Evolutionary conservation across 2,113 vertebrate genomes (phyloP), one percentile per base, ranked within the genome.

Genomic region (Pangasianodon gigas): DNA sequence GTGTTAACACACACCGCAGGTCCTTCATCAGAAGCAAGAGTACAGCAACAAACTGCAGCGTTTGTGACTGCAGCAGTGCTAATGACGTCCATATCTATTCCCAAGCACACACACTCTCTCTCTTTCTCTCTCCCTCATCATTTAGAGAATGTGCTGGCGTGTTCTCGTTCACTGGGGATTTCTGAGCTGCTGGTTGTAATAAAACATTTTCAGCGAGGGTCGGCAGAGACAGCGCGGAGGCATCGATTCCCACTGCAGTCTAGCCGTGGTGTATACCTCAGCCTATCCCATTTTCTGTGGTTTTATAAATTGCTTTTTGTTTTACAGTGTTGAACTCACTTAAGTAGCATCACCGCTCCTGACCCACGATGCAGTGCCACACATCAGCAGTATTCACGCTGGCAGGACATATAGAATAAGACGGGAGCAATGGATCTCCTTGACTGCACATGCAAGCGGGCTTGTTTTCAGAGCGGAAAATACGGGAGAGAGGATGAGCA

Each of bases 171-270:
- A 80, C 58, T 71, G 32, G 84, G 74, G 74, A 80, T 89, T 89
- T 81, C 77, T 41, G 71, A 71, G 84, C 84, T 69, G 84, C 89
- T 90, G 89, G 58, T 86, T 86, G 89, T 90, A 90, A 90, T 90
- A 86, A 86, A 86, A 86, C 74, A 87, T 79, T 77, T 79, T 87
- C 37, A 79, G 86, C 26, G 13, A 79, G 48, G 51, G 84, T 69
- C 85, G 71, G 58, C 18, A 77, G 74, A 54, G 62, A 86, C 74
- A 62, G 67, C 24, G 29, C 41, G 81, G 71, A 87, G 90, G 87
- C 93, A 91, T 90, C 92, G 93, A 94, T 94, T 94, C 91, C 89
- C 26, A 56, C 90, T 91, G 89, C 65, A 94, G 77, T 44, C 89
- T 89, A 90, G 90, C 85, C 84, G 65, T n/a, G 91, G 88, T 54